A percentile compares a stretch with the other conserved stretches of the same genome.
Evolutionary conservation across 2,113 vertebrate genomes (phyloP).

Genomic region (Ochotona princeps): DNA sequence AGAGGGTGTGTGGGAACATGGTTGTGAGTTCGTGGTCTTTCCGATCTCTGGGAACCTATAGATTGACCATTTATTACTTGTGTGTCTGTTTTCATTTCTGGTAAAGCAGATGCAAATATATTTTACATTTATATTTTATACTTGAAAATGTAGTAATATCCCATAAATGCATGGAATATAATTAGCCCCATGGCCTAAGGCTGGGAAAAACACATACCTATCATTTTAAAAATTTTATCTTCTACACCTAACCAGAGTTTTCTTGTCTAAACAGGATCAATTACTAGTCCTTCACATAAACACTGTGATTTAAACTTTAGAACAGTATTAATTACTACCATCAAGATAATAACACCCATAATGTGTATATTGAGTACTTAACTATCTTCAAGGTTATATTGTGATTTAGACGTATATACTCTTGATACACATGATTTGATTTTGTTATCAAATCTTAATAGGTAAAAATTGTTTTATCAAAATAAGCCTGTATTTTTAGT

Average conservation of each 20-base stretch:
- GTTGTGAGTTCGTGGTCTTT: not conserved
- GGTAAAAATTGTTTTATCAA: not conserved
- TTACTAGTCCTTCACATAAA: not conserved
- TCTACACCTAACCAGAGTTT: not conserved
- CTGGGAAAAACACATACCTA: not conserved
- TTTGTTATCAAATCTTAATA: constrained; percentile 1
- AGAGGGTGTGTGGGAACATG: not conserved
- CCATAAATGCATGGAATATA: not conserved
- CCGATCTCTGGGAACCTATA: not conserved
- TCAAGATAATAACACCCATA: not conserved
- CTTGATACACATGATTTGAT: not conserved
- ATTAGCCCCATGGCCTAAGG: not conserved
- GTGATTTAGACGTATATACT: not conserved
- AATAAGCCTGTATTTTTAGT: not conserved
- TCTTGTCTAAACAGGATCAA: constrained; percentile 6
- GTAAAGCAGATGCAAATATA: not conserved
- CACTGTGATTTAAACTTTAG: not conserved
- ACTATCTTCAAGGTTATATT: not conserved
- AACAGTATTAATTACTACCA: not conserved
- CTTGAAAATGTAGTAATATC: not conserved
- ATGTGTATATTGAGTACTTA: not conserved
- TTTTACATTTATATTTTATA: constrained; percentile 27
- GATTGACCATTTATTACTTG: not conserved
- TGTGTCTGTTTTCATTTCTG: constrained; percentile 27
- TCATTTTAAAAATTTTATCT: constrained; percentile 9